Evolutionary conservation across 2,797 vertebrate genomes (phyloP), one percentile per base, ranked within the genome.

Genomic region (Anas bernieri): DNA sequence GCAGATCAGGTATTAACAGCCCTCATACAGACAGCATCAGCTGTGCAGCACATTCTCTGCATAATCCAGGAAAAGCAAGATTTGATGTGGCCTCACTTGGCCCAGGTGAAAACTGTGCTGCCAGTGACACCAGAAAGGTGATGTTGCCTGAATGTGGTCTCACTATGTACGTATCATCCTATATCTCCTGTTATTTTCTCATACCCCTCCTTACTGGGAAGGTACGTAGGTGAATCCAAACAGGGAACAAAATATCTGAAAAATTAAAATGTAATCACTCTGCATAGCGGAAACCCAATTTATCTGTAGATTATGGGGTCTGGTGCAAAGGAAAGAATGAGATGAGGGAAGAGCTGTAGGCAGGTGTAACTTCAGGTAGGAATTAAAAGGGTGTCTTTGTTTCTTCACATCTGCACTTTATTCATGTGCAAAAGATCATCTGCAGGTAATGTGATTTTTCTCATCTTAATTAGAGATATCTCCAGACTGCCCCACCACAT

Each of bases 401-500:
- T 81, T 86, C 43, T 86, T 84, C 28, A 3, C 31, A 55, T 46
- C 56, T 92, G 41, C 2, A 2, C 88, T 95, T 90, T 88, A 64
- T 90, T 68, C 56, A 39, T 37, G 30, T 52, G 33, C 14, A 54
- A 61, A 92, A 58, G 37, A 85, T 83, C 23, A 70, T 84, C 86
- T 86, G 26, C 61, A 80, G 35, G 41, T 83, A 85, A 86, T 1
- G 3, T 67, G 45, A 79, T 93, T 94, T 96, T 93, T 90, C 81
- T 93, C 37, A 5, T 85, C n/a, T 31, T 86, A 92, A 86, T 91
- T 85, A 79, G 80, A 58, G 26, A 55, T 80, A 62, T 88, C 61
- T 84, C 67, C 78, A 84, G 68, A 43, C 74, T 86, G 43, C 67
- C 63, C 74, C 39, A 67, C 22, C 39, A 30, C 41, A 45, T 43